A percentile compares a stretch with the other conserved stretches of the same genome.
These are phyloP conservation scores for Himalopsyche japonica DNA, from an alignment of 2,888 invertebrate genomes.

Conservation along the genomic window DNA sequence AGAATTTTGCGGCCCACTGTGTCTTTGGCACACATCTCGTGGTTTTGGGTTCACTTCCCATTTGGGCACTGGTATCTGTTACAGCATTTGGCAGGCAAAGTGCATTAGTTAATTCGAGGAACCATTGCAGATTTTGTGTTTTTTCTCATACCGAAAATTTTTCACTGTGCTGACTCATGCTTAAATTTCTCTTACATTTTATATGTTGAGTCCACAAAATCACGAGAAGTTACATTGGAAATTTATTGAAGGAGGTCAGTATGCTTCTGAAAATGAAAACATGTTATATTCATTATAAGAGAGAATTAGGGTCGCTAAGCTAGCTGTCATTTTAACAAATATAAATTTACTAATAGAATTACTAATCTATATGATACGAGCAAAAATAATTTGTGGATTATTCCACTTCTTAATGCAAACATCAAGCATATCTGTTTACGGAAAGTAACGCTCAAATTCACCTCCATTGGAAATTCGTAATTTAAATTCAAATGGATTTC, in stretches of 20 bases:
- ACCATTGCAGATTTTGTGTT: not conserved
- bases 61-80: not conserved
- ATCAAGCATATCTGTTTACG: not conserved
- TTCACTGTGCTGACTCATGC: not conserved
- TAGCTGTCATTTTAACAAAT: no score
- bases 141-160: not conserved
- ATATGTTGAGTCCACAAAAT: no score
- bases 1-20: not conserved
- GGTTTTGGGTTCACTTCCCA: not conserved
- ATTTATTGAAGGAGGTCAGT: no score
- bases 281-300: no score
- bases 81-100: not conserved
- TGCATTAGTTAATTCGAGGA: not conserved
- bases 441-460: not conserved
- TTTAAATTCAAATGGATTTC: not conserved
- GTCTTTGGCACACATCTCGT: not conserved
- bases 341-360: no score
- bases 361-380: no score
- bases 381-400: no score
- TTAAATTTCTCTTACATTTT: no score
- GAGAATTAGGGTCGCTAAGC: no score
- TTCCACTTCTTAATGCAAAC: not conserved
- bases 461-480: not conserved
- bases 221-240: no score
- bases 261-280: no score